These are phyloP conservation scores for Hipparchia semele DNA, from an alignment of 2,888 invertebrate genomes.

Conservation along the genomic window DNA sequence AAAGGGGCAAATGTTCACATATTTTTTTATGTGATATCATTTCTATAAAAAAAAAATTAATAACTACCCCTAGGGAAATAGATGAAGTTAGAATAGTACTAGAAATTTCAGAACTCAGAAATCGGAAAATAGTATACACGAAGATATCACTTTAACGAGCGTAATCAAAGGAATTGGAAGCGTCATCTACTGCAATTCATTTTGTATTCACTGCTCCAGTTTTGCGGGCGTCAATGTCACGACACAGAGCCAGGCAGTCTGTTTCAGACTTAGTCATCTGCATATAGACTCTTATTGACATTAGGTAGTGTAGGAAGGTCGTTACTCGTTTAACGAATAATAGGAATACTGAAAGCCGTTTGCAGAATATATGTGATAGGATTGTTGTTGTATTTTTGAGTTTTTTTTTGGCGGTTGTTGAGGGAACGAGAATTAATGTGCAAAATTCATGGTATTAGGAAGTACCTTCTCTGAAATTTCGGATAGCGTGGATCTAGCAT, in stretches of 20 bases:
- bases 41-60: too few species aligned
- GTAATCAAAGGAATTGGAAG: not conserved
- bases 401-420: too few species aligned
- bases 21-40: too few species aligned
- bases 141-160: not conserved
- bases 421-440: too few species aligned
- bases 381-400: too few species aligned
- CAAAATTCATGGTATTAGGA: too few species aligned
- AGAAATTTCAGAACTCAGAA: not conserved
- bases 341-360: not conserved
- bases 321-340: not conserved
- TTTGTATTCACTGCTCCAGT: not conserved
- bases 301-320: not conserved
- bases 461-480: too few species aligned
- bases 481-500: too few species aligned
- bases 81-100: too few species aligned
- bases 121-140: not conserved
- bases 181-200: not conserved
- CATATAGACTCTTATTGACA: not conserved
- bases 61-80: too few species aligned
- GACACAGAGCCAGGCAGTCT: slow-evolving; percentile 7
- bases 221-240: slow-evolving; percentile 7
- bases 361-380: too few species aligned
- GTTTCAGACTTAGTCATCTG: slow-evolving; percentile 1
- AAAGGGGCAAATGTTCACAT: too few species aligned